Evolutionary conservation across 1,140 invertebrate species (phyloP), one percentile per base, ranked within the genome.

Genomic region (Saxidomus purpurata): DNA sequence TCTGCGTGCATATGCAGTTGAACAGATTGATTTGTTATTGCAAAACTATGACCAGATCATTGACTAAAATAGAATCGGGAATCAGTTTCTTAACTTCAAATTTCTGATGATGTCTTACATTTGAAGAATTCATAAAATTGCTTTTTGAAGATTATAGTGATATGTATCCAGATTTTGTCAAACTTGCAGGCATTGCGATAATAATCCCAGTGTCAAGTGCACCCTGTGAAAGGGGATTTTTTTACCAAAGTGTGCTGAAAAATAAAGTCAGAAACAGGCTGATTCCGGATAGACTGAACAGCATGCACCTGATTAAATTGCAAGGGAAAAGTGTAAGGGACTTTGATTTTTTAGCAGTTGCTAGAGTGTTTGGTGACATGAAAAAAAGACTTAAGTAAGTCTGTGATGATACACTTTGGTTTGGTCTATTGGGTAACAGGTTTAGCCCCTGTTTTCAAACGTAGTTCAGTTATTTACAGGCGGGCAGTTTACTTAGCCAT

Each of bases 221-320:
- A 9, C 36, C 67, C 25, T 34, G 28, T 69, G 67, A 69, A 40
- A 31, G 67, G 15, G 67, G 67, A 69, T 69, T 69, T 69, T 69
- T 28, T 2, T 4, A 31, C 3, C 67, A 69, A 69, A 69, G 34
- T 28, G 25, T 34, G 2, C 25, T 69, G 31, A 69, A 69, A 69
- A 69, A 4, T 11, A 69, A n/a, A n/a, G n/a, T n/a, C n/a, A 31
- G 67, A 31, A 69, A 69, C 19, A 69, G 67, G 28, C n/a, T 69
- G 17, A 69, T 31, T 40, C 67, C 67, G 11, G 67, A 69, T 6
- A 34, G 36, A 36, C 67, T 69, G 2, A 69, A 69, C 28, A 69
- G 67, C 25, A n/a, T 69, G 15, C 11, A 31, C 2, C 25, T 69
- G 67, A 69, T 69, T 13, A 69, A 40, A 69, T 40, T 69, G 22